These are phyloP conservation scores for Bactericera cockerelli DNA, from an alignment of 1,140 invertebrate genomes.

Conservation along the genomic window DNA sequence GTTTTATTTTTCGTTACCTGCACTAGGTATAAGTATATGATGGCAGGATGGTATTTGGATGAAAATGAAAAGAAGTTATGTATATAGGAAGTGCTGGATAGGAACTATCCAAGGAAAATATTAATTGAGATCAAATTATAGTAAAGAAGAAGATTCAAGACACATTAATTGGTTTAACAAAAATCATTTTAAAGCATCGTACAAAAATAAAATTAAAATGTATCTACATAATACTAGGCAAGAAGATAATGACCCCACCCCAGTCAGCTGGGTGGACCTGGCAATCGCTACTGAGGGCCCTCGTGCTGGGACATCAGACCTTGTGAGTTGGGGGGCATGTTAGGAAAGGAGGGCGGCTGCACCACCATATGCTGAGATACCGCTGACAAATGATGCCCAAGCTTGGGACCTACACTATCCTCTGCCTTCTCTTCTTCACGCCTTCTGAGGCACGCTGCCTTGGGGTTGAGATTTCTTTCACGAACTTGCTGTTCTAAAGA, in stretches of 20 bases:
- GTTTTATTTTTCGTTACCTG: no score
- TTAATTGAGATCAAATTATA: not conserved
- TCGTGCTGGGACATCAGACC: constrained; percentile 9
- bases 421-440: constrained; percentile 96
- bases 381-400: constrained; percentile 36
- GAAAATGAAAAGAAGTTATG: no score
- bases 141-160: not conserved
- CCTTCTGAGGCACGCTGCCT: constrained; percentile 91
- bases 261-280: constrained; percentile 3
- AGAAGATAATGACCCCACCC: constrained; percentile 3
- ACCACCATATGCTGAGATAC: constrained; percentile 21
- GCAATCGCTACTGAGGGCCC: constrained; percentile 15
- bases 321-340: constrained; percentile 16
- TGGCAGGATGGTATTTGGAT: no score
- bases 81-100: no score
- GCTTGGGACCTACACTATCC: constrained; percentile 55
- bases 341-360: constrained; percentile 18
- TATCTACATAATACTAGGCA: constrained; percentile 8
- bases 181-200: not conserved
- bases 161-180: constrained; percentile 5
- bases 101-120: not conserved
- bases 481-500: constrained; percentile 91
- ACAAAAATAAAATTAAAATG: constrained; percentile 7
- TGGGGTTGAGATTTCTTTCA: constrained; percentile 94
- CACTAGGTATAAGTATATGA: no score